Base-by-base conservation (phyloP, 1,140 invertebrate species). In the Plodia interpunctella region DNA sequence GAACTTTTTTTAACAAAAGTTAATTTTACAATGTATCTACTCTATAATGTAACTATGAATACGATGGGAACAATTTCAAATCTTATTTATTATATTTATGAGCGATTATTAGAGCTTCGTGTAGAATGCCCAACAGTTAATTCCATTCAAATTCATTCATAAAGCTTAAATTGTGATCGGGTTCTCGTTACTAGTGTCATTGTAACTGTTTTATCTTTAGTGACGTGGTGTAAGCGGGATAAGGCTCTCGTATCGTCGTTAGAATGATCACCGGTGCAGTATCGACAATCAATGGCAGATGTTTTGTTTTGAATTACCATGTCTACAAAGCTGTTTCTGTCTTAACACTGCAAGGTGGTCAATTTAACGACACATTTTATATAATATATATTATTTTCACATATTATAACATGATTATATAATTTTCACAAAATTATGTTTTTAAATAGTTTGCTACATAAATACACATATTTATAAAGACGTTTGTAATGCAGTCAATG, bases 191-290 rank as follows among this genome's bases (percentile, higher is more conserved):
- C 38, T 44, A n/a, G n/a, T 44, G 38, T 44, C 38, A 44, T 44
- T 3, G 38, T 53, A 53, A 53, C 20, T 51, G 49, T 51, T 44
- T 49, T 50, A 57, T 53, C 52, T 59, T 58, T 59, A 13, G 13
- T 53, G 69, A 63, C 67, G 64, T 44, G 38, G 70, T 68, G 69
- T 69, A 62, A 59, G 60, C 66, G 72, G 65, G 67, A 71, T 66
- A 72, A 75, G 72, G 76, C 77, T 80, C 77, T 83, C 78, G 65
- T 83, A 74, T 51, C 25, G 52, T 65, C 70, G 67, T 74, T 70
- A 70, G 67, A 76, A 74, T 74, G 77, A 80, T 66, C 63, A 50
- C 52, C 66, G 65, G 63, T 60, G 66, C 35, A 57, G 28, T 66
- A 56, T 60, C 62, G 59, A n/a, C 11, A n/a, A 20, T 49, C 49